phyloP scores from a whole-genome alignment of 2,888 invertebrate species.

The Hypercompe scribonia region DNA sequence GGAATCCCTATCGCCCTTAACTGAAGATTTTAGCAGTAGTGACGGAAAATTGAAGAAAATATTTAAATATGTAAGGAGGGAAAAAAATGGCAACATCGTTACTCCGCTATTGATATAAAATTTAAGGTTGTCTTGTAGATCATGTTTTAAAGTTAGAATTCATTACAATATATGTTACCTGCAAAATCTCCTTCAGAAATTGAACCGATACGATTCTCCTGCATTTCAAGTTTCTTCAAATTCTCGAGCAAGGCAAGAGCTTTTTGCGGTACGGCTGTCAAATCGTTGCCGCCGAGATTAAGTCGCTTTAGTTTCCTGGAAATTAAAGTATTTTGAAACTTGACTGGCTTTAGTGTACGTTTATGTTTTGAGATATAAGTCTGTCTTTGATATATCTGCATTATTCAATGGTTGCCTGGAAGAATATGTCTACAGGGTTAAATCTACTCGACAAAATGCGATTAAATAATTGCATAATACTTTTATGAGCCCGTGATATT shows the following conservation, averaged over 20 bases:
- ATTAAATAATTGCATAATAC: not conserved
- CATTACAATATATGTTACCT: conserved; percentile 81
- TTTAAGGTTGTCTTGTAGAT: too few species aligned
- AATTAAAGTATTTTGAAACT: conserved; percentile 11
- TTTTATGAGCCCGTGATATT: not conserved
- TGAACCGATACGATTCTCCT: conserved; percentile 92
- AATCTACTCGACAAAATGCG: not conserved
- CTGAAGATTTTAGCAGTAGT: too few species aligned
- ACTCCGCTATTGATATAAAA: too few species aligned
- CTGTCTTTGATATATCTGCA: not conserved
- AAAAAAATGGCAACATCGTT: too few species aligned
- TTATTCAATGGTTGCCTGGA: not conserved
- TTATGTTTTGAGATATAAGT: not conserved
- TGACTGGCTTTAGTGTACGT: not conserved
- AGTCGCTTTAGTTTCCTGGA: conserved; percentile 92
- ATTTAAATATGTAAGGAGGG: too few species aligned
- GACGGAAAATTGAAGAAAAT: too few species aligned
- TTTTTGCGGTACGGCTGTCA: conserved; percentile 92
- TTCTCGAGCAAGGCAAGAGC: conserved; percentile 93
- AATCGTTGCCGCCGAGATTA: conserved; percentile 94
- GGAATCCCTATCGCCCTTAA: too few species aligned
- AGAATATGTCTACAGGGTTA: not conserved
- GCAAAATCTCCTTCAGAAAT: conserved; percentile 95
- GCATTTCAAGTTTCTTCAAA: conserved; percentile 94
- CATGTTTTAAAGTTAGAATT: not conserved